Evolutionary conservation across 2,797 vertebrate species (phyloP), one percentile per base, ranked within the genome.

Genomic region (Sebastes baramenuke): DNA sequence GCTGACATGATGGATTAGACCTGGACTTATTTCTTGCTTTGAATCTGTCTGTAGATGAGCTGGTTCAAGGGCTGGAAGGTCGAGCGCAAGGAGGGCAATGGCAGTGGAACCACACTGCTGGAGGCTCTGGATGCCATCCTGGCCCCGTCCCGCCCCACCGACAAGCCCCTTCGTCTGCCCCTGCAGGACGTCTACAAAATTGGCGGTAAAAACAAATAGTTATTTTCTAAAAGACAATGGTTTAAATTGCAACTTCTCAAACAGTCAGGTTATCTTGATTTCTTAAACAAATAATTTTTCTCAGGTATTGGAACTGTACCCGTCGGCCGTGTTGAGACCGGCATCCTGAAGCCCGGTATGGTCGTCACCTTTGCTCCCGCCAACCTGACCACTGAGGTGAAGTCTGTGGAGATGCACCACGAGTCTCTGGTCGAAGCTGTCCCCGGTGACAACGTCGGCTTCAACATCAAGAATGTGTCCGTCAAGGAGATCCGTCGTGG

Each of bases 111-210:
- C 64, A 99, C 97, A 0, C 95, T 99, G 56, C 94, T 99, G 71
- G 98, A 99, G 77, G 98, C 97, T 80, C 88, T 99, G 90, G 98
- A 99, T 72, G 96, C 97, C 64, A 99, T 99, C 89, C 92, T 97
- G 85, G 97, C 98, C 11, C 98, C 98, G 3, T 90, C 94, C 84
- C 97, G 98, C 30, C 98, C 98, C 86, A 99, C 98, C 29, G 97
- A 99, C 89, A 98, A 99, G 82, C 92, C 98, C 75, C 96, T 99
- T 22, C 97, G 97, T 42, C 95, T 99, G 90, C 98, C 98, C 59
- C 97, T 99, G 77, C 98, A 99, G 89, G 98, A 99, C 9, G 97
- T 99, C 87, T 99, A 99, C 95, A 99, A 99, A 89, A 99, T 99
- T 2, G 98, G 97, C 69, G 98, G 98, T 98, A 94, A 60, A 66